These are phyloP conservation scores for Seira musarum DNA, from an alignment of 2,888 invertebrate genomes.

Conservation along the genomic window DNA sequence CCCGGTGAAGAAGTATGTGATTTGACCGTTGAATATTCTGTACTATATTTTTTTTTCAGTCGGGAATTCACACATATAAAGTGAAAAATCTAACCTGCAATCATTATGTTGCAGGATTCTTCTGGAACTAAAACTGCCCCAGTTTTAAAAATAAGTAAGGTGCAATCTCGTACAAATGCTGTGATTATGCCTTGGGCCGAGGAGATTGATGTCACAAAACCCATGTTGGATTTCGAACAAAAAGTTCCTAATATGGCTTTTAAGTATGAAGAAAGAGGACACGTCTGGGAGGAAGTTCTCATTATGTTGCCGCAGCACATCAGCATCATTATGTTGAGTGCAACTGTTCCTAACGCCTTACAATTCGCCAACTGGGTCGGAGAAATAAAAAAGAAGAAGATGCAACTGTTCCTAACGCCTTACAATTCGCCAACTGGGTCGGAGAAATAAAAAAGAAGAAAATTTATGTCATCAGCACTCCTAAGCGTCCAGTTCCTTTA, in stretches of 20 bases:
- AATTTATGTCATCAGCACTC: conserved; percentile 92
- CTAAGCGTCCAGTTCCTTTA: conserved; percentile 94
- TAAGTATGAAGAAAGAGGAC: conserved; percentile 94
- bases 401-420: conserved; percentile 97
- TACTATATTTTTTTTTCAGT: background rate
- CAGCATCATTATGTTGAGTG: conserved; percentile 96
- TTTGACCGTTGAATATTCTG: background rate
- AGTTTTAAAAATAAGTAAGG: conserved; percentile 80
- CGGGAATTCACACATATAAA: no score
- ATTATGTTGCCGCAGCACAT: conserved; percentile 96
- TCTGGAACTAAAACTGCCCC: conserved; percentile 73
- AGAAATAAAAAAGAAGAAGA: conserved; percentile 85
- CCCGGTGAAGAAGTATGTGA: conserved; percentile 5
- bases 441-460: conserved; percentile 89
- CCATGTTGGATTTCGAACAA: conserved; percentile 86
- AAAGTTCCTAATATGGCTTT: conserved; percentile 88
- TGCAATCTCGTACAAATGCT: conserved; percentile 72
- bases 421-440: conserved; percentile 96
- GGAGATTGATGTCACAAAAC: conserved; percentile 85
- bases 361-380: conserved; percentile 97
- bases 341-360: conserved; percentile 97
- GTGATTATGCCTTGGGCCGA: conserved; percentile 88
- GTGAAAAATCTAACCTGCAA: no score
- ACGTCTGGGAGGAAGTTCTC: conserved; percentile 99
- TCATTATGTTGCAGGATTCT: no score